Evolutionary conservation across 2,888 invertebrate genomes (phyloP).

Genomic region (Pharmacophagus antenor): DNA sequence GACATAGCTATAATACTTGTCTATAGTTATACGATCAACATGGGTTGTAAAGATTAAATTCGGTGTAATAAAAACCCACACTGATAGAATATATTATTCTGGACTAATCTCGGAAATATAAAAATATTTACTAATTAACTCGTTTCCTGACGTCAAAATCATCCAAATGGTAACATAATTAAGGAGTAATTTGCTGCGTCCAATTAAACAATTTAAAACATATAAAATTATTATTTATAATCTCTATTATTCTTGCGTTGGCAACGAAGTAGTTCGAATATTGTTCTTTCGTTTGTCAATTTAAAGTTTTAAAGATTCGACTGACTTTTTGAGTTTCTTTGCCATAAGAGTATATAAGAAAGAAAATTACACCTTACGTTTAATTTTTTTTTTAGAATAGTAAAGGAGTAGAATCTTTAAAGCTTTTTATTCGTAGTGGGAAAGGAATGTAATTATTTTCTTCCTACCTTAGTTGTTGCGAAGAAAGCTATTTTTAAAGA

Average conservation of each 20-base stretch:
- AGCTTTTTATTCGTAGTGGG: too few relatives aligned
- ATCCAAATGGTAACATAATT: not conserved
- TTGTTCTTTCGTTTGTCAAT: not conserved
- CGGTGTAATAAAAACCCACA: not conserved
- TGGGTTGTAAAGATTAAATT: not conserved
- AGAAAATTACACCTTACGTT: not conserved
- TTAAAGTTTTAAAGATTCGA: not conserved
- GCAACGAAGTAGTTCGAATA: too few relatives aligned
- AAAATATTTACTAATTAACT: not conserved
- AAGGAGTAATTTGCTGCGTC: not conserved
- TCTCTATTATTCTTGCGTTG: not conserved
- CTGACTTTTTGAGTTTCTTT: too few relatives aligned
- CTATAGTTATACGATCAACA: not conserved
- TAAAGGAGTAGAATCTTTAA: too few relatives aligned
- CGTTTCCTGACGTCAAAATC: not conserved
- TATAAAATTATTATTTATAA: not conserved
- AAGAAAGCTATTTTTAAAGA: too few relatives aligned
- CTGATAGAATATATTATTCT: not conserved
- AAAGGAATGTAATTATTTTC: too few relatives aligned
- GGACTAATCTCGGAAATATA: not conserved
- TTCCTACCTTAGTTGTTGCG: too few relatives aligned
- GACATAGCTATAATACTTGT: not conserved
- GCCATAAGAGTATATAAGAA: not conserved
- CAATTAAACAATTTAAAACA: slow-evolving; percentile 2
- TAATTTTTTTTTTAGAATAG: too few relatives aligned